Conservation (phyloP, 2,113 vertebrate species). For the Muscicapa adusta region DNA sequence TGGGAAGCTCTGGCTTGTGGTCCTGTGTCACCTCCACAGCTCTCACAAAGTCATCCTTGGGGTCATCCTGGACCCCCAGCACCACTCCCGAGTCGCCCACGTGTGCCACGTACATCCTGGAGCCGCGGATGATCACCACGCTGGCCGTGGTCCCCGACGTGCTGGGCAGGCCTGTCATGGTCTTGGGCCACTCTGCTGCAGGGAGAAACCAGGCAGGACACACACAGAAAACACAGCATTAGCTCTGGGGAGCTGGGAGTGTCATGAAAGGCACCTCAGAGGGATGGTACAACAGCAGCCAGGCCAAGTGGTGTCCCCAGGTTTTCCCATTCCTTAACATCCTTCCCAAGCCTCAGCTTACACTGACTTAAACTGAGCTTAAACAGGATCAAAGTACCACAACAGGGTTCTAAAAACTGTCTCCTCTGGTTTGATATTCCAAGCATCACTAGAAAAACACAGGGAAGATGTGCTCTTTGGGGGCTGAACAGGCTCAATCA, state of each 20-base stretch:
- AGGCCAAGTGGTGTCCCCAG: neutral
- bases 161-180: slow-evolving; percentile 93
- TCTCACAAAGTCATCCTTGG: slow-evolving; percentile 83
- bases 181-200: slow-evolving; percentile 97
- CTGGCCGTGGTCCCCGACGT: slow-evolving; percentile 97
- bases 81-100: slow-evolving; percentile 96
- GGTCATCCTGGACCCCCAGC: slow-evolving; percentile 88
- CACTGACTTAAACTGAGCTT: neutral
- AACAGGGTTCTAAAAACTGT: fast-evolving
- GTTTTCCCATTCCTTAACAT: fast-evolving
- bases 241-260: neutral
- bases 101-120: slow-evolving; percentile 93
- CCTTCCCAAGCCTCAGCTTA: neutral
- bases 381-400: neutral
- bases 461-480: neutral
- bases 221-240: neutral
- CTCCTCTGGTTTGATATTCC: neutral
- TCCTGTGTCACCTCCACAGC: slow-evolving; percentile 96
- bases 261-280: neutral
- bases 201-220: neutral
- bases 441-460: neutral
- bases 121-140: slow-evolving; percentile 90
- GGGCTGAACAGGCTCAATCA: neutral
- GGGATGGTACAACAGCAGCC: neutral
- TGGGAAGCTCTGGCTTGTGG: slow-evolving; percentile 95